Base-by-base conservation (phyloP, 2,888 invertebrate genomes). In the Polyommatus iphigenia region DNA sequence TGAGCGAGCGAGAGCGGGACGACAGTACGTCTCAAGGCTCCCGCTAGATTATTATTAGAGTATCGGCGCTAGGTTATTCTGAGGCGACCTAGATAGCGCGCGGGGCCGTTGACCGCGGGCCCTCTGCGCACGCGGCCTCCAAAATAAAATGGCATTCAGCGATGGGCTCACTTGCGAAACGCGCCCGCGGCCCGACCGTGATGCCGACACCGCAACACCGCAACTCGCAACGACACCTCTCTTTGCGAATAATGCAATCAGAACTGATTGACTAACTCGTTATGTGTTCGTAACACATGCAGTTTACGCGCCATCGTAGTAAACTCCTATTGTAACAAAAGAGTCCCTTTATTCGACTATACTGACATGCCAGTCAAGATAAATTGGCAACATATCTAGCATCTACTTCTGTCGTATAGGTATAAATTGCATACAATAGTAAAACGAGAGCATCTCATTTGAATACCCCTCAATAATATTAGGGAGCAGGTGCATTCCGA, bases 11-110 rank as follows among this genome's bases (percentile, higher is more conserved):
- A 88, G 92, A 93, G 89, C 86, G 86, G 86, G 93, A 94, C 89
- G 85, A 86, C 86, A 83, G 85, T 87, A 91, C 84, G 84, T 87
- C 86, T 85, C 90, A 90, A 91, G 91, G 93, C 86, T 91, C 87
- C 86, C 85, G 84, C 86, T 86, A 86, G 89, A 92, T 91, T 92
- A 93, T 92, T 94, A 92, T 93, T 92, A 93, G 92, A 92, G 91
- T 93, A 93, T 93, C 90, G 92, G 93, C 91, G 92, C 93, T 94
- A 93, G 93, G 93, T 93, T 93, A 93, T 93, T 93, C 93, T 90
- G 90, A 93, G 91, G 88, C 92, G 93, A 93, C 94, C 94, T 93
- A 94, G 94, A 93, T 94, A 91, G 85, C 89, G 87, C 87, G 83
- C 84, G 93, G 93, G 93, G 93, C 92, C 93, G 93, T 88, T 94